Base-by-base conservation (phyloP, 2,888 invertebrate species). In the Spilarctia lutea region DNA sequence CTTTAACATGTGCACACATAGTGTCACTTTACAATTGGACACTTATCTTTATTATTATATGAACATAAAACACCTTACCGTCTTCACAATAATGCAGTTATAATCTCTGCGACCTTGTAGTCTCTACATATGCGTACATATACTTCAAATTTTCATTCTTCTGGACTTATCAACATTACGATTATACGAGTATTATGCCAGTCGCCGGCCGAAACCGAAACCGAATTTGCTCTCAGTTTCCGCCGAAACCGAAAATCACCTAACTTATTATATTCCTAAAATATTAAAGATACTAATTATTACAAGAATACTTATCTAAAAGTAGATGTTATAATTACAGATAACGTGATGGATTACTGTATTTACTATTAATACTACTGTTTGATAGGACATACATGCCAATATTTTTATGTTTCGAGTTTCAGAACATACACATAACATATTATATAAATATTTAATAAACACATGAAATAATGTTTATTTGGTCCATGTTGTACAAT, bases 51-150 rank as follows among this genome's bases (percentile, higher is more conserved):
- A 66, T 66, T 35, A 27, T 65, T 52, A 33, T 48, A 65, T n/a
- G 52, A 56, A 56, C 24, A 56, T 56, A n/a, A 56, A n/a, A 56
- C 45, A n/a, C 30, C 33, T 30, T 27, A 60, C 30, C 30, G 63
- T 30, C 63, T 63, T 63, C 63, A 30, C n/a, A 48, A 56, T 52
- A 56, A 81, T 79, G 75, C 72, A 77, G 42, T 63, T 73, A 35
- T 80, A 77, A 80, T 81, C 75, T 81, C 52, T 11, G 71, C 33
- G 73, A 60, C 76, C 75, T 83, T 77, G 77, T 68, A 30, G 11
- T 48, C 30, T 30, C 8, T 45, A 16, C 42, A 42, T 4, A 42
- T 18, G 20, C 7, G 39, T 39, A 39, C 39, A 20, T 48, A 48
- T 35, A 66, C 39, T 66, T 39, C 42, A 6, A 2, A 66, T n/a